Evolutionary conservation across 30 jellyfish, hydroid and myxozoan genomes (phyloP), one percentile per base, ranked within the genome.

Genomic region (Nemopilema nomurai): DNA sequence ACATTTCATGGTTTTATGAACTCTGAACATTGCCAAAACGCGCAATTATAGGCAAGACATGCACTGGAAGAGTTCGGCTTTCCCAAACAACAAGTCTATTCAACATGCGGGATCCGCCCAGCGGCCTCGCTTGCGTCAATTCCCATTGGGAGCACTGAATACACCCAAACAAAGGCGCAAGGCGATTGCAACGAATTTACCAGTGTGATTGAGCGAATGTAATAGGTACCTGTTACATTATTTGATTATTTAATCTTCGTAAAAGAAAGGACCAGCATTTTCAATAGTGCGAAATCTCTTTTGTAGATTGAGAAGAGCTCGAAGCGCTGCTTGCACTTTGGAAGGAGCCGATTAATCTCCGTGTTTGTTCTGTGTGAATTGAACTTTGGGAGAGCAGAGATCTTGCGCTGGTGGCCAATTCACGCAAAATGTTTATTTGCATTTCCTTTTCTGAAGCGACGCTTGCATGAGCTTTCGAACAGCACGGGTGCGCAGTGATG

Each of bases 371-470:
- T 30, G 51, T 18, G 49, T 79, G 89, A 79, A 79, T 79, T 30
- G 64, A 31, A 71, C n/a, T n/a, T 8, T 16, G 62, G 17, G 31
- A 24, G 18, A 17, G 18, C 18, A 13, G 62, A 30, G 9, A 79
- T n/a, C 50, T 23, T 64, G 67, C 70, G 31, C 89, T 66, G 89
- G 89, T 79, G 89, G 6, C 89, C 89, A 79, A 66, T 79, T 28
- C 89, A 64, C 26, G 26, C 22, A 49, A 22, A 49, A 41, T 49
- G 86, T 71, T 64, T 79, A 64, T 79, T 79, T 79, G 53, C 81
- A 79, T 65, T 69, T 41, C 57, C 6, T n/a, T 73, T 16, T 30
- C 83, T 18, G 83, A 4, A 24, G 22, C 26, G 21, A 1, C 64
- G 57, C 57, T 41, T 41, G 9, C 13, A 13, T 41, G 13, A 41